Evolutionary conservation across 1,140 invertebrate species (phyloP).

Genomic region (Subanguina moxae): DNA sequence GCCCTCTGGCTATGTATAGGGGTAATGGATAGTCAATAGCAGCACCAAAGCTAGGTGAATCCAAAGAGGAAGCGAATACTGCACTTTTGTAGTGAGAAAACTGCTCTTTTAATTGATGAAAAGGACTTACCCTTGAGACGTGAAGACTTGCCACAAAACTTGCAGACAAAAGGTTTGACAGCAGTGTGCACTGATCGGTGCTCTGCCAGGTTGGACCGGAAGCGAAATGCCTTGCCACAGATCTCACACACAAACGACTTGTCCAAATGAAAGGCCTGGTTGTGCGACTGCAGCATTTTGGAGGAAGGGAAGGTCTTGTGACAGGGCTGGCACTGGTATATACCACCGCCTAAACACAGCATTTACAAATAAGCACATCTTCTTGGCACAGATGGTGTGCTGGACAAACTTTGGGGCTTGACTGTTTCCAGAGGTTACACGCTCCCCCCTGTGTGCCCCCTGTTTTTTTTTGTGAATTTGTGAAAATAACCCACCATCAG

Average conservation of each 20-base stretch:
- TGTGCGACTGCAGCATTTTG: conserved; percentile 11
- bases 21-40: not conserved
- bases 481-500: too few relatives aligned
- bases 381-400: too few relatives aligned
- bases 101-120: not conserved
- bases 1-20: conserved; percentile 4
- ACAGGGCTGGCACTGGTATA: conserved; percentile 1
- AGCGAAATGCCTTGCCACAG: conserved; percentile 58
- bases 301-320: conserved; percentile 5
- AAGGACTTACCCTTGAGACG: conserved; percentile 45
- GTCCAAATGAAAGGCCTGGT: conserved; percentile 5
- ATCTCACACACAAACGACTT: conserved; percentile 58
- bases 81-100: not conserved
- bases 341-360: not conserved
- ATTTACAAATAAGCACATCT: too few relatives aligned
- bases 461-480: too few relatives aligned
- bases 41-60: not conserved
- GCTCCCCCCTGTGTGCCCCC: too few relatives aligned
- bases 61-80: not conserved
- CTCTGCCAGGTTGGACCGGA: conserved; percentile 59
- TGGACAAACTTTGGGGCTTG: too few relatives aligned
- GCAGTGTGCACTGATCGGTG: conserved; percentile 59
- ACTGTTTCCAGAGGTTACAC: too few relatives aligned
- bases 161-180: conserved; percentile 55
- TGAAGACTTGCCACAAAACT: conserved; percentile 54